Base-by-base conservation (phyloP, 2,113 vertebrate species). In the Silurus glanis region DNA sequence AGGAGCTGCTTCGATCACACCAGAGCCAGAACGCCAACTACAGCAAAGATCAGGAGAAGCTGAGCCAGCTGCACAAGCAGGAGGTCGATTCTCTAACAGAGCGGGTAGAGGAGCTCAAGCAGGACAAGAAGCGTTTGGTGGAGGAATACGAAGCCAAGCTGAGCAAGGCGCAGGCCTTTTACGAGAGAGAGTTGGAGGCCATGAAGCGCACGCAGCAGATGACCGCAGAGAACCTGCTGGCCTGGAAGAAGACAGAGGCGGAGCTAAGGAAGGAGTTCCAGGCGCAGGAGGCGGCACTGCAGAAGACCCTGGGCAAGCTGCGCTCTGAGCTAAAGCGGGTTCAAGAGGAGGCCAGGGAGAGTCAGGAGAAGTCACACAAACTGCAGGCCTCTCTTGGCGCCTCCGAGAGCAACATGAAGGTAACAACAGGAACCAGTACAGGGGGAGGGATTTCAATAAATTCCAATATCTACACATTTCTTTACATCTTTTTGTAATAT, bases 81-180 rank as follows among this genome's bases (percentile, higher is more conserved):
- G 97, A 99, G 94, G 94, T 97, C 90, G 97, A 97, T 85, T 95
- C 97, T 49, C 93, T 98, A 86, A 94, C 96, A 53, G 95, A 86
- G 92, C 95, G 97, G 21, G 94, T 97, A 75, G 96, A 98, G 87
- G 97, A 98, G 85, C 93, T 99, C 67, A 96, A 95, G 85, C 94
- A 97, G 62, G 98, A 99, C 90, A 98, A 95, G 90, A 97, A 97
- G 93, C 95, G 96, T 3, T 94, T 99, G 55, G 96, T 98, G 89
- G 98, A 99, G 90, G 98, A 99, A 83, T 98, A 98, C 23, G 97
- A 99, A 91, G 95, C 95, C 92, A 99, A 98, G 94, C 94, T 99
- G 87, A 96, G 91, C 91, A 98, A 99, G 95, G 97, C 97, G n/a
- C 97, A 99, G 90, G 95, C 95, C 14, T 99, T 98, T 90, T 99